Evolutionary conservation across 2,113 vertebrate genomes (phyloP).

Genomic region (Ia io): DNA sequence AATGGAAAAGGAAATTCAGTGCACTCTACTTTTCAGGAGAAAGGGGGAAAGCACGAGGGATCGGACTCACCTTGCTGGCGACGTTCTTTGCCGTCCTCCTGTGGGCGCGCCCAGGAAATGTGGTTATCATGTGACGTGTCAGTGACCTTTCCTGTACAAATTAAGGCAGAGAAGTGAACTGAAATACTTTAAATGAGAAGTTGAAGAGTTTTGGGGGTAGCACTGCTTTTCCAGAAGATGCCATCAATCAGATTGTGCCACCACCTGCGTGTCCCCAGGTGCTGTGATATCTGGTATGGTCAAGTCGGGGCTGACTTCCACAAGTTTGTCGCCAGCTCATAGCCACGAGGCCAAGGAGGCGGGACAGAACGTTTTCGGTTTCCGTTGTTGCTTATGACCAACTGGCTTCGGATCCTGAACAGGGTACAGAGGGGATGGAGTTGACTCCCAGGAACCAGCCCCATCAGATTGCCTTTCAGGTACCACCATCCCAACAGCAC

Average conservation of each 20-base stretch:
- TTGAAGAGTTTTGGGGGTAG: not conserved
- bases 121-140: too few relatives aligned
- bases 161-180: not conserved
- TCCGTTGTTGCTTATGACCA: not conserved
- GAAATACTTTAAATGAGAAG: not conserved
- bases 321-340: rapidly evolving
- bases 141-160: not conserved
- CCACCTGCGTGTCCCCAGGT: rapidly evolving
- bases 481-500: rapidly evolving
- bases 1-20: not conserved
- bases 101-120: rapidly evolving
- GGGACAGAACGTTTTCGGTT: too few relatives aligned
- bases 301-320: not conserved
- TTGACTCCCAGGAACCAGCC: not conserved
- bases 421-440: not conserved
- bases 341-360: rapidly evolving
- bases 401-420: not conserved
- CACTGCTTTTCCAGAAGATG: not conserved
- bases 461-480: rapidly evolving
- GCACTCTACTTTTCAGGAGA: not conserved
- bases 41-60: not conserved
- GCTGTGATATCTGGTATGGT: rapidly evolving
- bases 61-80: too few relatives aligned
- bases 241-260: rapidly evolving
- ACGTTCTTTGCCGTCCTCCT: rapidly evolving